Base-by-base conservation (phyloP, 2,113 vertebrate species). In the Garra rufa region DNA sequence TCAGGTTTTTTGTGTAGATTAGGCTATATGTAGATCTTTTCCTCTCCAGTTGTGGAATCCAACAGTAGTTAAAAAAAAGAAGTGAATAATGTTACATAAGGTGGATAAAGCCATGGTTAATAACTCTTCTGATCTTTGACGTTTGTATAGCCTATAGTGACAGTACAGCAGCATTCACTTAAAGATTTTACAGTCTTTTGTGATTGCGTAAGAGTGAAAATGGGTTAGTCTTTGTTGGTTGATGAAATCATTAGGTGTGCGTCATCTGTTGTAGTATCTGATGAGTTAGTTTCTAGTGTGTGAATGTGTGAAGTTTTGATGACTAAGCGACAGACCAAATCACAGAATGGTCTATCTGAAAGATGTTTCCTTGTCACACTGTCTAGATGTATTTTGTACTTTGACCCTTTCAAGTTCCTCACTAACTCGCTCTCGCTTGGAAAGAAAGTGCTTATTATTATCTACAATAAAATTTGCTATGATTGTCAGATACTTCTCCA, bases 251-350 rank as follows among this genome's bases (percentile, higher is more conserved):
- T 78, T 61, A 19, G 38, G 34, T 44, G 55, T 15, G 41, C 3
- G 41, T 44, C n/a, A 73, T 73, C 41, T 78, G 38, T 52, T 55
- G 14, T 38, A 15, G 26, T 30, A 24, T 78, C 76, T 9, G 13
- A 11, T 78, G 74, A 34, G 74, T 55, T 59, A 43, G 4, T 21
- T 41, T 21, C 55, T 26, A 55, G 24, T 48, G 69, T 61, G 50
- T 65, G 82, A 63, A 34, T 28, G 15, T 44, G 28, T 55, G 38
- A 41, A 21, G 46, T 83, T 84, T 82, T 43, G 19, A 74, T 6
- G 55, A 26, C 52, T 52, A 19, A 52, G 17, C 19, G 52, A 55
- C 17, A 55, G 19, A 9, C 21, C 21, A n/a, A 41, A 13, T 44
- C 41, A 52, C 30, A 11, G 65, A 41, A 11, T 11, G 34, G 0